Evolutionary conservation across 23 tunicate species (phyloP), one percentile per base, ranked within the genome.

Genomic region (Styela clava): DNA sequence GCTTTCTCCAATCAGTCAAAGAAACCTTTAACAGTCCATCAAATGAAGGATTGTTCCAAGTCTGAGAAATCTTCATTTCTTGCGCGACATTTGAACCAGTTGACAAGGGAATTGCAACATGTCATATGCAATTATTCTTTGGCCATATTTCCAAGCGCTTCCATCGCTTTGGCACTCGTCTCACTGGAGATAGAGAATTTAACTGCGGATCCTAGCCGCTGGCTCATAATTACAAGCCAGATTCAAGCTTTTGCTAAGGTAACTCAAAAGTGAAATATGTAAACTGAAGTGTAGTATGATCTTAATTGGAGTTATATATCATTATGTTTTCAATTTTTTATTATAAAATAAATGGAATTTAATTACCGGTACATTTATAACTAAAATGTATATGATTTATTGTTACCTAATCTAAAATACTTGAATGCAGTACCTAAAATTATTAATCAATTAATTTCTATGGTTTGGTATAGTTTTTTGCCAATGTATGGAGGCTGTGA

Each of bases 211-310:
- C 63, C 85, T 9, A 37, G 24, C 2, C 79, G 63, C 22, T 83
- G 94, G 94, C 78, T 79, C 27, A 52, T 64, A 51, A 79, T 84
- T 36, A 36, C 87, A 22, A 79, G 88, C n/a, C 83, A 79, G 23
- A 29, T 88, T 24, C 94, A 88, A 73, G 82, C 61, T 34, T 51
- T 83, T 33, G 76, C 85, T 1, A 74, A 88, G 87, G 94, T 88
- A 12, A 64, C 85, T 33, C 21, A n/a, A n/a, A n/a, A n/a, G n/a
- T n/a, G n/a, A n/a, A n/a, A n/a, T n/a, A n/a, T n/a, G n/a, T n/a
- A n/a, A n/a, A n/a, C n/a, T n/a, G n/a, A n/a, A n/a, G n/a, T n/a
- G n/a, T n/a, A n/a, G n/a, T n/a, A n/a, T n/a, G n/a, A n/a, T n/a
- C n/a, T n/a, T n/a, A n/a, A n/a, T n/a, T n/a, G n/a, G n/a, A n/a